Base-by-base conservation (phyloP, 1,140 invertebrate species). In the Hyles vespertilio region DNA sequence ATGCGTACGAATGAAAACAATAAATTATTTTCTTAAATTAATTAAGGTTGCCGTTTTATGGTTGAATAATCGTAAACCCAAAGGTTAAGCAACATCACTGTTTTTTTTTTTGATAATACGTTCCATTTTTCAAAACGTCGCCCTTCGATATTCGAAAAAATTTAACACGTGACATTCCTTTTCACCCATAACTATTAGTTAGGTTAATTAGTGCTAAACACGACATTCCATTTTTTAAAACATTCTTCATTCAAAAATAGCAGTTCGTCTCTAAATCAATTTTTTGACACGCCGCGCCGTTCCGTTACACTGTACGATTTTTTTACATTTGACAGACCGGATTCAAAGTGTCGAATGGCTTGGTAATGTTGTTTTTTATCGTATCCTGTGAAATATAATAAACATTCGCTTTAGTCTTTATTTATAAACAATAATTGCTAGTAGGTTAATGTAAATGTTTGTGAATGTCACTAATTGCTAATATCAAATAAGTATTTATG, bases 151-250 rank as follows among this genome's bases (percentile, higher is more conserved):
- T 67, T 67, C 63, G 63, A 70, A 58, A 74, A 52, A n/a, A 32
- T 74, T 74, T 66, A 58, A 76, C 69, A 51, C 61, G 62, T 44
- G 56, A 61, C 81, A 80, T 84, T 78, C 81, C 77, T 69, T 67
- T 72, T 69, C 59, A 64, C 50, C 46, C 52, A 22, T 12, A 52
- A 63, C 66, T 72, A 81, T 81, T 81, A 77, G 75, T 74, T 71
- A 70, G 72, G 75, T 82, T 86, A 84, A 86, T 86, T 86, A 84
- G 78, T 78, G 70, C 69, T 76, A 74, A 86, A 81, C 79, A 77
- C 65, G 66, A 73, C 68, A 60, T 75, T 71, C 75, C 58, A 74
- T 72, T 62, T 65, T 67, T 73, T 70, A 65, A 65, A 55, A 70
- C 53, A 61, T 66, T 63, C 61, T 62, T 36, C 32, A 47, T 44